phyloP scores from a whole-genome alignment of 2,888 invertebrate genomes.

The Amphipoea oculea region DNA sequence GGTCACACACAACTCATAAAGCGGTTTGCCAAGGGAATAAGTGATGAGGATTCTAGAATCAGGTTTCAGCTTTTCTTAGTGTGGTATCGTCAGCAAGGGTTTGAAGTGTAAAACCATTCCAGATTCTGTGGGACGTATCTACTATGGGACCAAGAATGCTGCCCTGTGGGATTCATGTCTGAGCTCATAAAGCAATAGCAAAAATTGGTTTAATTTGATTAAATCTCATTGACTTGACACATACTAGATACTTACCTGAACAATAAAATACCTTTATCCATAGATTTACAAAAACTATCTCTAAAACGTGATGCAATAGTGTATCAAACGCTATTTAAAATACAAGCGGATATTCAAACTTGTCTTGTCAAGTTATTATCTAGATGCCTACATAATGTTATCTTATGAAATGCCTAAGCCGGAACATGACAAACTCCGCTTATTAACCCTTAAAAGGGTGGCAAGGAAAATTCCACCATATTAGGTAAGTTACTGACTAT shows the following conservation, averaged over 20 bases:
- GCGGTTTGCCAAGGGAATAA: background rate
- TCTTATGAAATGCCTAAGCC: background rate
- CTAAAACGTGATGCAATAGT: background rate
- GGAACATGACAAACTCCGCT: constrained; percentile 15
- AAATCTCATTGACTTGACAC: background rate
- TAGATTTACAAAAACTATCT: background rate
- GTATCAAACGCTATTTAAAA: background rate
- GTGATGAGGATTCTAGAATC: background rate
- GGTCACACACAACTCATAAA: background rate
- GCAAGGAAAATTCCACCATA: constrained; percentile 9
- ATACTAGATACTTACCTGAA: background rate
- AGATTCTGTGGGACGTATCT: background rate
- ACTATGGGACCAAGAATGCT: background rate
- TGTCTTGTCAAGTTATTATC: background rate
- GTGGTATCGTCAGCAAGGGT: background rate
- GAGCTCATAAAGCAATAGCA: background rate
- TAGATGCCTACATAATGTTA: background rate
- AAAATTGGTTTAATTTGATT: background rate
- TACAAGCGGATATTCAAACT: background rate
- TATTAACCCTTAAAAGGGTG: constrained; percentile 10
- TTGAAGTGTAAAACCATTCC: background rate
- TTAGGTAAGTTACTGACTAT: background rate
- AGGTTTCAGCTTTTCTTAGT: background rate
- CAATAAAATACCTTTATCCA: background rate
- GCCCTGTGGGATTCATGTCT: background rate